A percentile compares a stretch with the other conserved stretches of the same genome.
These are phyloP conservation scores for Atractosteus spatula DNA, from an alignment of 2,113 vertebrate genomes.

Conservation along the genomic window DNA sequence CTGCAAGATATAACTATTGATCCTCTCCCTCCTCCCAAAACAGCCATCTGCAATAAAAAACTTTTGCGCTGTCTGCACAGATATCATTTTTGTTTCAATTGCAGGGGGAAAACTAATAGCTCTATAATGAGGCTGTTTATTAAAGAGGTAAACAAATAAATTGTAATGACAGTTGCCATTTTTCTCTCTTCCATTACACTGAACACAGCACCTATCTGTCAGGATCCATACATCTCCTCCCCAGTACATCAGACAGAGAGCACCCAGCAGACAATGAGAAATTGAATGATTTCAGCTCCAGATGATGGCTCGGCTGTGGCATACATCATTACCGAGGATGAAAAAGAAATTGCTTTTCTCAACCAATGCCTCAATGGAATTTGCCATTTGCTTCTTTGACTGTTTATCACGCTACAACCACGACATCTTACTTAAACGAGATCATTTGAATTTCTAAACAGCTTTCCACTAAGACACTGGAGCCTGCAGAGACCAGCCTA, in stretches of 20 bases:
- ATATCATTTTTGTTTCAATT: conserved; percentile 22
- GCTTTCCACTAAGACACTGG: neutral
- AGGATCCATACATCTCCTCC: conserved; percentile 14
- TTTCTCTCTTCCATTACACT: conserved; percentile 19
- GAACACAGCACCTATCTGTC: conserved; percentile 8
- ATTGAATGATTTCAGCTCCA: conserved; percentile 15
- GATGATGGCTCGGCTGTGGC: conserved; percentile 14
- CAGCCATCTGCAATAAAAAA: neutral
- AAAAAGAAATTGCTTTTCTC: conserved; percentile 10
- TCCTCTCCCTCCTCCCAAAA: conserved; percentile 15
- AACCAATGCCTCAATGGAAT: conserved; percentile 7
- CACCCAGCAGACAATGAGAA: conserved; percentile 7
- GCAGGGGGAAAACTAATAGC: conserved; percentile 31
- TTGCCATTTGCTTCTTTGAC: neutral
- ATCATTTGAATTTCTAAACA: conserved; percentile 27
- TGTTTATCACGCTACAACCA: conserved; percentile 11
- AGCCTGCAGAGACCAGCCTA: neutral
- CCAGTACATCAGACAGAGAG: conserved; percentile 1
- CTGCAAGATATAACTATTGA: conserved; percentile 47
- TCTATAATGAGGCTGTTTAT: conserved; percentile 40
- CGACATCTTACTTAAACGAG: conserved; percentile 23
- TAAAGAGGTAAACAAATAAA: conserved; percentile 32
- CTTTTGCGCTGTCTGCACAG: conserved; percentile 23
- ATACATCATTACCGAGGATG: conserved; percentile 15
- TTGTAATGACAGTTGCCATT: conserved; percentile 18